Conservation (phyloP, 2,113 vertebrate species). For the Tachuris rubrigastra region DNA sequence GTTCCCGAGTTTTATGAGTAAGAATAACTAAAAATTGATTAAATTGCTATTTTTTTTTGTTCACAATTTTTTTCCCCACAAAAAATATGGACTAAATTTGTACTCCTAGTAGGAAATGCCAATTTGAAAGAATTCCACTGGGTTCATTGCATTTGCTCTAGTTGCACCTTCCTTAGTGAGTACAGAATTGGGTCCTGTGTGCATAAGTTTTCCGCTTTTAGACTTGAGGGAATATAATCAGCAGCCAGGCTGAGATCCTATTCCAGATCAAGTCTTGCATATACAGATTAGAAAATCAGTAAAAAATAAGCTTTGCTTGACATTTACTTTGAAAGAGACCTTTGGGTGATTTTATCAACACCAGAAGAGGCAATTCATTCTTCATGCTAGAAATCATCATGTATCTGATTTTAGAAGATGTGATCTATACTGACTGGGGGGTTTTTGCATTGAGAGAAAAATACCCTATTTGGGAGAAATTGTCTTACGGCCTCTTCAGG, state of each 20-base stretch:
- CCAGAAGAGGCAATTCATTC: background rate
- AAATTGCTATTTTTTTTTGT: background rate
- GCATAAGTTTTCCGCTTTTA: background rate
- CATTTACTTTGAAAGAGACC: slow-evolving; percentile 10
- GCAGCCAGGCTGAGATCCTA: background rate
- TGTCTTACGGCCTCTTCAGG: background rate
- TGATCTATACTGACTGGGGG: background rate
- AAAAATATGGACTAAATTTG: background rate
- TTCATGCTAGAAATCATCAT: background rate
- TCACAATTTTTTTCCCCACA: background rate
- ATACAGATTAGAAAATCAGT: background rate
- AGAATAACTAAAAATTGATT: background rate
- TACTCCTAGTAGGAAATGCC: background rate
- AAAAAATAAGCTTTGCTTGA: slow-evolving; percentile 16
- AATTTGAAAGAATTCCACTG: background rate
- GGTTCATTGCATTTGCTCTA: background rate
- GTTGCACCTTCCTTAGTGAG: background rate
- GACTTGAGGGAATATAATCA: background rate
- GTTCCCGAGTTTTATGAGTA: background rate
- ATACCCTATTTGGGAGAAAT: background rate
- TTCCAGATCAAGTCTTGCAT: slow-evolving; percentile 6
- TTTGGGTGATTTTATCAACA: slow-evolving; percentile 8
- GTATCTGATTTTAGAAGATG: background rate
- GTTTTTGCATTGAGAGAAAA: background rate
- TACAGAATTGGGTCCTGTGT: background rate